A percentile compares a stretch with the other conserved stretches of the same genome.
Evolutionary conservation across 2,888 invertebrate genomes (phyloP).

Genomic region (Agelastica alni): DNA sequence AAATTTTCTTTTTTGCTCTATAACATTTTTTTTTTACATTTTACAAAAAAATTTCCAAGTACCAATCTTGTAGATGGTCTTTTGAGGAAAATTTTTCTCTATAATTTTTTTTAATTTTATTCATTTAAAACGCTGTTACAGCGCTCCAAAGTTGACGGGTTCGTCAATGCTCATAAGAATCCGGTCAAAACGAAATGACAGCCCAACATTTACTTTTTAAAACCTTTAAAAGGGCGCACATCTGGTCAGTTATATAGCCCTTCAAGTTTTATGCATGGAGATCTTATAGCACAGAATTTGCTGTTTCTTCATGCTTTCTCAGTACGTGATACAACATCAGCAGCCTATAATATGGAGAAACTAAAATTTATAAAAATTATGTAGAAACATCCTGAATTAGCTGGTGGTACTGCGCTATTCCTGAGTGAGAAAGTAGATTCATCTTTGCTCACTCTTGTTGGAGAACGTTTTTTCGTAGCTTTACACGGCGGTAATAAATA

Average conservation of each 20-base stretch:
- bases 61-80: too few relatives aligned
- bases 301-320: neutral
- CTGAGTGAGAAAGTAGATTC: neutral
- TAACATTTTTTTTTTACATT: too few relatives aligned
- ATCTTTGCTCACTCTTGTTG: slow-evolving; percentile 3
- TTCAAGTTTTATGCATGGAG: neutral
- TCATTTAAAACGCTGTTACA: too few relatives aligned
- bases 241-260: neutral
- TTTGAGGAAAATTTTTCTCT: too few relatives aligned
- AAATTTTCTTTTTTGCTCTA: too few relatives aligned
- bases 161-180: too few relatives aligned
- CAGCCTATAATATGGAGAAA: neutral
- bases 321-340: neutral
- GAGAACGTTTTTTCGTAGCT: slow-evolving; percentile 5
- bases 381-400: neutral
- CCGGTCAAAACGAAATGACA: too few relatives aligned
- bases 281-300: neutral
- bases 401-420: neutral
- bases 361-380: neutral
- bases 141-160: too few relatives aligned
- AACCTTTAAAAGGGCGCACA: neutral
- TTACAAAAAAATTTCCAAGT: too few relatives aligned
- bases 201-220: too few relatives aligned
- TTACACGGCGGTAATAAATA: slow-evolving; percentile 7
- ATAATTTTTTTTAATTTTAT: too few relatives aligned